phyloP scores from a whole-genome alignment of 2,888 invertebrate species.

The Blera fallax region DNA sequence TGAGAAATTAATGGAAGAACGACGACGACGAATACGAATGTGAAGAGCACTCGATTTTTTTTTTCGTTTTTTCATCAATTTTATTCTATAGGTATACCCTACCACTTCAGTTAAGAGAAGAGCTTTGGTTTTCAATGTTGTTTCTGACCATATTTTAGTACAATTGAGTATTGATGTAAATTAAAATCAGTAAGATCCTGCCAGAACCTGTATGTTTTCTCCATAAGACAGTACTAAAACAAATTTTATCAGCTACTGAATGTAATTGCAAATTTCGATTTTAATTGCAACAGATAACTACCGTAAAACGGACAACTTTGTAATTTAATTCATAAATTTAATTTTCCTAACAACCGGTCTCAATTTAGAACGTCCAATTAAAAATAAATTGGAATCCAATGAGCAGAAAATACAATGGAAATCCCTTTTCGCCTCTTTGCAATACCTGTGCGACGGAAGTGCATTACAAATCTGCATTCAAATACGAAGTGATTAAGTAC shows the following conservation, averaged over 20 bases:
- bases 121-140: neutral
- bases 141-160: too few relatives aligned
- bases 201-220: too few relatives aligned
- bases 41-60: neutral
- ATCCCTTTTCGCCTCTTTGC: neutral
- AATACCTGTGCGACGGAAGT: neutral
- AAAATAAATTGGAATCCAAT: slow-evolving; percentile 47
- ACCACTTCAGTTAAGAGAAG: slow-evolving; percentile 13
- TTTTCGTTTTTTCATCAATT: slow-evolving; percentile 43
- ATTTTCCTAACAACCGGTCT: slow-evolving; percentile 18
- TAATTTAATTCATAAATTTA: slow-evolving; percentile 20
- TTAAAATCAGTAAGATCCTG: neutral
- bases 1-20: slow-evolving; percentile 48
- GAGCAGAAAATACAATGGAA: slow-evolving; percentile 36
- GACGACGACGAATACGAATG: slow-evolving; percentile 35
- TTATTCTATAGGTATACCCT: slow-evolving; percentile 28
- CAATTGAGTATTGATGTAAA: neutral
- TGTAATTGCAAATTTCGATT: too few relatives aligned
- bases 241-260: too few relatives aligned
- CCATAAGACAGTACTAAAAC: too few relatives aligned
- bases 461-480: neutral
- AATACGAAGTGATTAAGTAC: too few relatives aligned
- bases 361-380: slow-evolving; percentile 29
- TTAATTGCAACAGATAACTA: neutral
- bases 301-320: neutral